Conservation (phyloP, 2,797 vertebrate genomes). For the Paratrypauchen microcephalus region DNA sequence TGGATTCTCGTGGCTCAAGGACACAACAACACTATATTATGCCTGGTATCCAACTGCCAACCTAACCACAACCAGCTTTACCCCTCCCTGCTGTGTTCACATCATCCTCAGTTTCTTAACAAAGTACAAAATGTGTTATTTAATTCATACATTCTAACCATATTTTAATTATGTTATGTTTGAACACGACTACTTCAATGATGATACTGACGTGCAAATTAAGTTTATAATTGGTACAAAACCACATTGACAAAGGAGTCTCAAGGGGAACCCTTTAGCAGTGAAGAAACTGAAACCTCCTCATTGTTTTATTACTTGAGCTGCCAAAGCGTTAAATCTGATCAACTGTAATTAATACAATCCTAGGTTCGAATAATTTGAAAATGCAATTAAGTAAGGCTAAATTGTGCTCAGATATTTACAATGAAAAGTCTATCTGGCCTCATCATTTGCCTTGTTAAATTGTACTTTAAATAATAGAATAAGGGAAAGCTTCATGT, state of each 20-base stretch:
- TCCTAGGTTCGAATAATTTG: constrained; percentile 43
- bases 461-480: constrained; percentile 48
- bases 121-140: neutral
- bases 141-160: neutral
- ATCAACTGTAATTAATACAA: constrained; percentile 50
- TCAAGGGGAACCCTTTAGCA: constrained; percentile 18
- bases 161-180: neutral
- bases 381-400: constrained; percentile 30
- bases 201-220: constrained; percentile 22
- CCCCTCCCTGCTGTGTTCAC: neutral
- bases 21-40: neutral
- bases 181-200: constrained; percentile 25
- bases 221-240: constrained; percentile 19
- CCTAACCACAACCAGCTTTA: neutral
- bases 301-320: constrained; percentile 29
- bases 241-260: constrained; percentile 28
- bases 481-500: constrained; percentile 11
- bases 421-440: constrained; percentile 23
- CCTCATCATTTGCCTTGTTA: constrained; percentile 39
- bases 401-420: constrained; percentile 13
- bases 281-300: constrained; percentile 22
- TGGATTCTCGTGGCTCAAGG: neutral
- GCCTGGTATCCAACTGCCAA: too few relatives aligned
- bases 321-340: constrained; percentile 22
- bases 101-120: neutral